A percentile compares a stretch with the other conserved stretches of the same genome.
phyloP scores from a whole-genome alignment of 2,797 vertebrate genomes.

The Semaprochilodus insignis region DNA sequence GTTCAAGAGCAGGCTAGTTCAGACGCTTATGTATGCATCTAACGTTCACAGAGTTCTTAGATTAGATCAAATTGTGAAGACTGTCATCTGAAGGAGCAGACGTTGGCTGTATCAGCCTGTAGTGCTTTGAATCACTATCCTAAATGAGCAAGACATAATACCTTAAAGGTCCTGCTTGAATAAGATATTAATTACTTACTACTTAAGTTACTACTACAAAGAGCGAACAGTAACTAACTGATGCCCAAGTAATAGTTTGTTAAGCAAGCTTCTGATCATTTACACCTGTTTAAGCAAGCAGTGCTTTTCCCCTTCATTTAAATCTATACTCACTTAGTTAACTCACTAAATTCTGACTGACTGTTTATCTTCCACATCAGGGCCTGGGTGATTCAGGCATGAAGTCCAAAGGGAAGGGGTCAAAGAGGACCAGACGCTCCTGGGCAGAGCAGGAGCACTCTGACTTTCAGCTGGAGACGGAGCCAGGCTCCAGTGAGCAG shows the following conservation, averaged over 20 bases:
- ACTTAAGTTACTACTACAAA: neutral
- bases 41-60: neutral
- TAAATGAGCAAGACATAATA: neutral
- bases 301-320: neutral
- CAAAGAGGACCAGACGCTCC: conserved; percentile 76
- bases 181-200: neutral
- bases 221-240: neutral
- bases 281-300: neutral
- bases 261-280: neutral
- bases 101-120: neutral
- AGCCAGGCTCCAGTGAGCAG: conserved; percentile 80
- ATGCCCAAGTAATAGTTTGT: neutral
- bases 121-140: neutral
- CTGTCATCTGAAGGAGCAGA: neutral
- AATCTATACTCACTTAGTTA: neutral
- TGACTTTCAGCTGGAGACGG: conserved; percentile 71
- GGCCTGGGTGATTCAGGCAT: conserved; percentile 74
- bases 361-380: conserved; percentile 22
- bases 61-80: neutral
- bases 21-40: neutral
- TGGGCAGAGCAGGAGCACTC: conserved; percentile 79
- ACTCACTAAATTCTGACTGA: neutral
- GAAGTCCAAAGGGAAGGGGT: conserved; percentile 91
- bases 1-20: neutral
- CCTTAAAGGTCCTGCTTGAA: neutral